Percentiles rank a stretch among this genome's conserved stretches.
Evolutionary conservation across 2,797 vertebrate genomes (phyloP).

Genomic region (Catamblyrhynchus diadema): DNA sequence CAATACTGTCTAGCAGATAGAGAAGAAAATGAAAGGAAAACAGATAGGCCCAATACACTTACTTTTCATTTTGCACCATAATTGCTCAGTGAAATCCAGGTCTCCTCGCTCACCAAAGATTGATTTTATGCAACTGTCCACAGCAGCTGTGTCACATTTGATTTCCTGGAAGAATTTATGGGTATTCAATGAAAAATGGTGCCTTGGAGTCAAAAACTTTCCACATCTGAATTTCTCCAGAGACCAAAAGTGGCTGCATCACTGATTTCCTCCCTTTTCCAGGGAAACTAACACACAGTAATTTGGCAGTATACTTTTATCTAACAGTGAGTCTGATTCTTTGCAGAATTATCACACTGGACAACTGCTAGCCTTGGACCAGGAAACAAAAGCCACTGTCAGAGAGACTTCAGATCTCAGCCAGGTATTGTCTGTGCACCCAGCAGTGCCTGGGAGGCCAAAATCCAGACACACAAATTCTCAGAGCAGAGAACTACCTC

Average conservation of each 20-base stretch:
- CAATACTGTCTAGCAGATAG: background rate
- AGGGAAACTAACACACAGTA: background rate
- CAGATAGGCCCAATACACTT: conserved; percentile 17
- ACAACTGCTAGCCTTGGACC: background rate
- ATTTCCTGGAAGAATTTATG: conserved; percentile 53
- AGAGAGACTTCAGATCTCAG: background rate
- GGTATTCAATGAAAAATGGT: background rate
- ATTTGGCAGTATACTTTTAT: background rate
- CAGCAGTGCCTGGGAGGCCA: background rate
- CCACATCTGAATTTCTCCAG: background rate
- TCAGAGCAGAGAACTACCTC: background rate
- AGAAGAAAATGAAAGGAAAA: background rate
- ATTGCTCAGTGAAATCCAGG: conserved; percentile 92
- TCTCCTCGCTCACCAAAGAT: conserved; percentile 84
- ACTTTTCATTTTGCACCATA: conserved; percentile 95
- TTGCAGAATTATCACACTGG: background rate
- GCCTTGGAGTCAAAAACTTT: background rate
- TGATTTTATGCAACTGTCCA: conserved; percentile 78
- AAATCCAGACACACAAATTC: background rate
- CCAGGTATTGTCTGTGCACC: background rate
- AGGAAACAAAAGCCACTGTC: background rate
- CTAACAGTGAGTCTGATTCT: background rate
- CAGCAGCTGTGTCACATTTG: conserved; percentile 70
- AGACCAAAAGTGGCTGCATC: background rate
- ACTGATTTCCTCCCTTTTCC: background rate